These are phyloP conservation scores for Phymanthus crucifer DNA, from an alignment of 92 coral and sea anemone species.

Conservation along the genomic window DNA sequence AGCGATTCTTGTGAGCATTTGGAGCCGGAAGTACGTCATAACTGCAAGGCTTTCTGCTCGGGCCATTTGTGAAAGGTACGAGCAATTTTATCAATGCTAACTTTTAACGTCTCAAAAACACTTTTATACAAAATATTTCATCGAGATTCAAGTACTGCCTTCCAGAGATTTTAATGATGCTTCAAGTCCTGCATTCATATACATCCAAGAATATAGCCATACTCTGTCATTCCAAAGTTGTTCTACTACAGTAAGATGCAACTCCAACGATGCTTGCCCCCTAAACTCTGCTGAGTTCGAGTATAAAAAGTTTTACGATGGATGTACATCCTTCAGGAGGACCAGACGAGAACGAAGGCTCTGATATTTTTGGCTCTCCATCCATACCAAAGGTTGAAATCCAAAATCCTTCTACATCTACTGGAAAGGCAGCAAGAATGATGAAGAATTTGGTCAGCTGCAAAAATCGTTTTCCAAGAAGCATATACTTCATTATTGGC, in stretches of 20 bases:
- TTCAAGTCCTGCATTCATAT: too few species aligned
- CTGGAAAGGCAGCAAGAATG: constrained; percentile 77
- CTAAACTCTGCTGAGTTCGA: neutral
- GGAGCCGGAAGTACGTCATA: too few species aligned
- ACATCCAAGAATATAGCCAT: too few species aligned
- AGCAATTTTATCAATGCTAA: too few species aligned
- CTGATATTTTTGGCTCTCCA: neutral
- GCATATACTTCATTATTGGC: constrained; percentile 75
- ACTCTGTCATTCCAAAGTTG: too few species aligned
- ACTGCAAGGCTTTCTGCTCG: neutral
- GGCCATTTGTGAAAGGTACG: too few species aligned
- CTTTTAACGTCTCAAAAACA: too few species aligned
- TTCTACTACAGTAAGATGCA: too few species aligned
- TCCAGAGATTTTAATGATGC: too few species aligned
- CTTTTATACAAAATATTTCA: too few species aligned
- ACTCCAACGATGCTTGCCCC: neutral
- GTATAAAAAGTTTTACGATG: neutral
- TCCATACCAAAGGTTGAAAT: neutral
- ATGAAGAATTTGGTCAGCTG: constrained; percentile 61
- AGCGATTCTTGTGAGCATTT: too few species aligned
- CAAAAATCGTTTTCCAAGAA: constrained; percentile 62
- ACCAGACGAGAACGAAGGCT: neutral
- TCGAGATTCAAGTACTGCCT: too few species aligned
- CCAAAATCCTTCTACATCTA: constrained; percentile 30
- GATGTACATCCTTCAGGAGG: neutral